Evolutionary conservation across 1,140 invertebrate genomes (phyloP).

Genomic region (Drosophila azteca): DNA sequence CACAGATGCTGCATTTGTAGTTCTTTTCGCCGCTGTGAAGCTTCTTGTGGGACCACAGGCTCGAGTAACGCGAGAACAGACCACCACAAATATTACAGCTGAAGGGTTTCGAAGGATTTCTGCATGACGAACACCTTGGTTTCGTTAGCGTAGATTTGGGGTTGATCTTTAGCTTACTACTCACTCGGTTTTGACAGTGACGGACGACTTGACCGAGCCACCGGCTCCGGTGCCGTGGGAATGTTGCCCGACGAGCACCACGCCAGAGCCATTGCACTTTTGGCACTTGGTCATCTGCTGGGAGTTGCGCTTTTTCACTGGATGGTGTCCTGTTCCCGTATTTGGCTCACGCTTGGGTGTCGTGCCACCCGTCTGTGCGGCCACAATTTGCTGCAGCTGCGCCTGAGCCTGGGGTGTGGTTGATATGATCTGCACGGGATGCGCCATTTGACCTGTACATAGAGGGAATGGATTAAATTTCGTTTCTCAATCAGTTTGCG

Average conservation of each 20-base stretch:
- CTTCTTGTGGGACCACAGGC: slow-evolving; percentile 93
- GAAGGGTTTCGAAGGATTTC: slow-evolving; percentile 88
- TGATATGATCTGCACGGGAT: slow-evolving; percentile 78
- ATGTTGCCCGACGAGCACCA: slow-evolving; percentile 89
- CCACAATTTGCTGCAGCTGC: slow-evolving; percentile 73
- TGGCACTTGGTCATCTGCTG: slow-evolving; percentile 93
- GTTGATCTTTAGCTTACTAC: slow-evolving; percentile 32
- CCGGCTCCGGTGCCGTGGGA: slow-evolving; percentile 41
- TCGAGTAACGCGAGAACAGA: slow-evolving; percentile 92
- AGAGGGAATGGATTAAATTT: background rate
- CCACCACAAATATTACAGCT: slow-evolving; percentile 94
- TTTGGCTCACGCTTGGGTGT: slow-evolving; percentile 65
- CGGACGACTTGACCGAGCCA: slow-evolving; percentile 59
- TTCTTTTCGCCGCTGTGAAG: slow-evolving; percentile 94
- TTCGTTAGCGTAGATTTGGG: slow-evolving; percentile 34
- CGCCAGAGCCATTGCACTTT: slow-evolving; percentile 93
- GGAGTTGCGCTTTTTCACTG: slow-evolving; percentile 91
- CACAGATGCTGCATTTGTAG: slow-evolving; percentile 96
- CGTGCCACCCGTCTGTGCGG: slow-evolving; percentile 68
- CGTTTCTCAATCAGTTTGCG: slow-evolving; percentile 12
- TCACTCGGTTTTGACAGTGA: slow-evolving; percentile 78
- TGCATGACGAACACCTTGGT: slow-evolving; percentile 40
- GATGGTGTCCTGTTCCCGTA: slow-evolving; percentile 87
- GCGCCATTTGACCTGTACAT: slow-evolving; percentile 65
- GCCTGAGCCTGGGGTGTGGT: slow-evolving; percentile 76